Evolutionary conservation across 2,888 invertebrate genomes (phyloP).

Genomic region (Anoplius nigerrimus): DNA sequence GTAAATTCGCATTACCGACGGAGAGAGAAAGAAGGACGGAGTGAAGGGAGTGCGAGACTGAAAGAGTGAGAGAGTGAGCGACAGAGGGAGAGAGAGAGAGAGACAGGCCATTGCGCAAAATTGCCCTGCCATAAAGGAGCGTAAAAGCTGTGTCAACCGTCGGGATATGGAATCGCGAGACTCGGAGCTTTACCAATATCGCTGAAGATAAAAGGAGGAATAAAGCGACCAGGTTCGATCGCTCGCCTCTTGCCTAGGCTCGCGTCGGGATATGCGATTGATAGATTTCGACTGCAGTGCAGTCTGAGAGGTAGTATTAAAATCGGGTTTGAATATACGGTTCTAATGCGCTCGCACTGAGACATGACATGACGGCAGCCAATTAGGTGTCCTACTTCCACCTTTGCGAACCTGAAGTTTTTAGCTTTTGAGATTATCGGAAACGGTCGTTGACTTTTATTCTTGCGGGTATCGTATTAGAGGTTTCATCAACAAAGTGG

Average conservation of each 20-base stretch:
- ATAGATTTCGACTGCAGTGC: too few relatives aligned
- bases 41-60: background rate
- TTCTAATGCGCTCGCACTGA: background rate
- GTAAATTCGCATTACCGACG: conserved; percentile 53
- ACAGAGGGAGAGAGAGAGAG: background rate
- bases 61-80: background rate
- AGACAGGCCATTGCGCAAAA: conserved; percentile 48
- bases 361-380: too few relatives aligned
- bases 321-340: too few relatives aligned
- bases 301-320: too few relatives aligned
- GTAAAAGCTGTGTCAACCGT: conserved; percentile 50
- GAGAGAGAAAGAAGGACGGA: conserved; percentile 15
- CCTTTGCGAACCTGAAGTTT: too few relatives aligned
- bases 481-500: too few relatives aligned
- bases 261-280: too few relatives aligned
- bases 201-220: conserved; percentile 26
- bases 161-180: conserved; percentile 47
- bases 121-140: conserved; percentile 42
- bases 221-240: conserved; percentile 13
- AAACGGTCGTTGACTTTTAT: too few relatives aligned
- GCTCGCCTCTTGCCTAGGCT: too few relatives aligned
- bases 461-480: too few relatives aligned
- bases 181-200: conserved; percentile 34
- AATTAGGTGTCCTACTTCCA: too few relatives aligned
- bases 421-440: too few relatives aligned